A percentile compares a stretch with the other conserved stretches of the same genome.
Conservation (phyloP, 2,888 invertebrate species). For the Temnothorax unifasciatus region DNA sequence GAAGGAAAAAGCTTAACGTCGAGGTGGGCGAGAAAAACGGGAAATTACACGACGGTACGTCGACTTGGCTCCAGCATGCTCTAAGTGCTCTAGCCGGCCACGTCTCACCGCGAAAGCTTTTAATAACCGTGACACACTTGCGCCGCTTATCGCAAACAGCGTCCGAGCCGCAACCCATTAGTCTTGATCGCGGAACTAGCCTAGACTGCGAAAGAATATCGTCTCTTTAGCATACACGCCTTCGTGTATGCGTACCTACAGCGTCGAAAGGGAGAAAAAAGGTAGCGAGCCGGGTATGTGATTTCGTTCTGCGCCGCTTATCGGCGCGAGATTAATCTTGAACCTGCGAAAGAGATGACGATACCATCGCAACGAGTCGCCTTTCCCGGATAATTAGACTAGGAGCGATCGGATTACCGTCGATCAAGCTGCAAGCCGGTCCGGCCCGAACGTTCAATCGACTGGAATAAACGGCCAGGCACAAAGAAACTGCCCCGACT, state of each 20-base stretch:
- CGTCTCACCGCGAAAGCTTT: constrained; percentile 48
- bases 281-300: neutral
- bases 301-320: constrained; percentile 10
- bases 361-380: constrained; percentile 29
- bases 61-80: constrained; percentile 12
- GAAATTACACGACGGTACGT: constrained; percentile 13
- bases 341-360: constrained; percentile 26
- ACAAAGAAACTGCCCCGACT: constrained; percentile 56
- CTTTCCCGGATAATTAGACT: constrained; percentile 68
- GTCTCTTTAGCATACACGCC: constrained; percentile 27
- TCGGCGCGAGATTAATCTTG: constrained; percentile 54
- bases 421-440: constrained; percentile 55
- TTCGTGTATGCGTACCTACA: neutral
- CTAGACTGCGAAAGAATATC: constrained; percentile 33
- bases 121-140: constrained; percentile 56
- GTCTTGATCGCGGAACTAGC: constrained; percentile 49
- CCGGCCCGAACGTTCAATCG: constrained; percentile 66
- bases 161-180: constrained; percentile 45
- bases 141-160: constrained; percentile 47
- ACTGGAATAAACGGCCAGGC: constrained; percentile 70
- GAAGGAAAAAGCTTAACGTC: neutral
- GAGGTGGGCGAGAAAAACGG: constrained; percentile 8
- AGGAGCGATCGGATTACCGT: constrained; percentile 73
- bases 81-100: neutral
- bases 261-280: neutral